A percentile compares a stretch with the other conserved stretches of the same genome.
These are phyloP conservation scores for Parauchenoglanis ngamensis DNA, from an alignment of 2,797 vertebrate genomes.

Conservation along the genomic window DNA sequence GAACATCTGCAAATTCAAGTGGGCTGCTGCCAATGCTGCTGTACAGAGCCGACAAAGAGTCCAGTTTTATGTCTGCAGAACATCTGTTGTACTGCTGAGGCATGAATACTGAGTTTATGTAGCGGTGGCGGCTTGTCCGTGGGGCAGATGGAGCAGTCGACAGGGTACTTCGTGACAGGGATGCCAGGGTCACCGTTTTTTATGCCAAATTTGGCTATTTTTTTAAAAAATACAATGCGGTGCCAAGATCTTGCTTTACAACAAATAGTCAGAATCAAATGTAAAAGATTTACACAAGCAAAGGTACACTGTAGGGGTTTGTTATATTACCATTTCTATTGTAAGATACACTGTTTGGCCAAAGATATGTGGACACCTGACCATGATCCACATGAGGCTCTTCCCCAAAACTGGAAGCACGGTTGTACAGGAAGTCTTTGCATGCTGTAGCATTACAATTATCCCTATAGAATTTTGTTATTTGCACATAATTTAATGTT, in stretches of 20 bases:
- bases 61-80: constrained; percentile 5
- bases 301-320: too few species aligned
- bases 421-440: not conserved
- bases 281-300: not conserved
- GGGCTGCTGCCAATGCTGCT: not conserved
- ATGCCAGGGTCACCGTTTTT: not conserved
- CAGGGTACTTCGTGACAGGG: not conserved
- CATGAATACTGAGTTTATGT: not conserved
- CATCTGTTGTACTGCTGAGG: not conserved
- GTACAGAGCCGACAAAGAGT: not conserved
- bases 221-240: not conserved
- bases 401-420: not conserved
- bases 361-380: not conserved
- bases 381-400: not conserved
- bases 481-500: too few species aligned
- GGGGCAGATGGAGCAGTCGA: not conserved
- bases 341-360: not conserved
- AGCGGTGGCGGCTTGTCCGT: not conserved
- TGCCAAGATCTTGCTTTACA: not conserved
- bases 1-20: constrained; percentile 19
- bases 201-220: not conserved
- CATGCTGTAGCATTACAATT: not conserved
- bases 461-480: too few species aligned
- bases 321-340: not conserved
- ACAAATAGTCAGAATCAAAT: not conserved